phyloP scores from a whole-genome alignment of 2,113 vertebrate species.

The Antigone vipio region DNA sequence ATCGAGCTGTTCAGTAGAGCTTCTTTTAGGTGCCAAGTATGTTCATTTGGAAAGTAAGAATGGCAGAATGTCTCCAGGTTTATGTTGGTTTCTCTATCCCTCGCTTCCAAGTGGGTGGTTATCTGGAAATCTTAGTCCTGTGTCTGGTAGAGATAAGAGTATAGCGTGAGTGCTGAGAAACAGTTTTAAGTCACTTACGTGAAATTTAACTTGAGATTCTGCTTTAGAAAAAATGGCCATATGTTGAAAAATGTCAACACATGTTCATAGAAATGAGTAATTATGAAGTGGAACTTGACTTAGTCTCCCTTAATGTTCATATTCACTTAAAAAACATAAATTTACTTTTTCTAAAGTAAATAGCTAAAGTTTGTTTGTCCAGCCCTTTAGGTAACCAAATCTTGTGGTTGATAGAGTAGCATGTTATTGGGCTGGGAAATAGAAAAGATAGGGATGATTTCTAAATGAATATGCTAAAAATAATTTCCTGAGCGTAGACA shows the following conservation, averaged over 20 bases:
- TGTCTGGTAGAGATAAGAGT: background rate
- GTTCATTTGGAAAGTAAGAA: background rate
- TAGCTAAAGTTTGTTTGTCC: background rate
- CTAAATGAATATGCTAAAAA: background rate
- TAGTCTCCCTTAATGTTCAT: background rate
- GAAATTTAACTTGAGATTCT: conserved; percentile 4
- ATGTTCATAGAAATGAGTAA: conserved; percentile 33
- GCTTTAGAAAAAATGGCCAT: background rate
- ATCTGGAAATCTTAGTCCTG: background rate
- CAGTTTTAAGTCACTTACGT: background rate
- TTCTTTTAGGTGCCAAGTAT: background rate
- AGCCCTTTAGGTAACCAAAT: background rate
- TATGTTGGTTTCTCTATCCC: background rate
- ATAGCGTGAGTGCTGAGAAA: background rate
- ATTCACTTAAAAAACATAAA: background rate
- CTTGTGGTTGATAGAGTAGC: background rate
- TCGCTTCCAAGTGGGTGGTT: background rate
- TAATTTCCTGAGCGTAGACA: background rate
- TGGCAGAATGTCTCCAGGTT: background rate
- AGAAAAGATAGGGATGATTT: background rate
- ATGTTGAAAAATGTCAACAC: conserved; percentile 54
- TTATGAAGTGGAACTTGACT: conserved; percentile 15
- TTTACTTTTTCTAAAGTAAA: background rate
- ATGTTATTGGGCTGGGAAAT: background rate
- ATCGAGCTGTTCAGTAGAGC: background rate